These are phyloP conservation scores for Boleophthalmus pectinirostris DNA, from an alignment of 2,113 vertebrate species.

Conservation along the genomic window DNA sequence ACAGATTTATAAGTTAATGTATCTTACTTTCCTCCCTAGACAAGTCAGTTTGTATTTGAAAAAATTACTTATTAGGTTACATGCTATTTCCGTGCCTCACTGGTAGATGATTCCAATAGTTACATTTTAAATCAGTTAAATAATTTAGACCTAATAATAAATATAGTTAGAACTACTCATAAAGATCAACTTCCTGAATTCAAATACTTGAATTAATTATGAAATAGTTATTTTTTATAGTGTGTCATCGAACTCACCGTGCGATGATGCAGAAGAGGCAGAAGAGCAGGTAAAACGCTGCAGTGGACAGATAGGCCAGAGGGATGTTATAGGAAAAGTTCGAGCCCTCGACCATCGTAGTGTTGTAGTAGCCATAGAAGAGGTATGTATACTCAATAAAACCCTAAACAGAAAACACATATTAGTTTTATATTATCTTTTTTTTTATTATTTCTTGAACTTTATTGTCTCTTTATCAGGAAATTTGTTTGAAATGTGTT, in stretches of 20 bases:
- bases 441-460: not conserved
- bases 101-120: too few species aligned
- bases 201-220: not conserved
- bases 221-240: not conserved
- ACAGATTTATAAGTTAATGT: not conserved
- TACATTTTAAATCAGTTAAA: too few species aligned
- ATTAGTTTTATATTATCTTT: not conserved
- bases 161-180: not conserved
- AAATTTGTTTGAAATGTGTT: too few species aligned
- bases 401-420: constrained; percentile 70
- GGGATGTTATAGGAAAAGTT: constrained; percentile 80
- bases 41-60: not conserved
- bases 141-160: too few species aligned
- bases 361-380: constrained; percentile 89
- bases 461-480: not conserved
- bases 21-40: not conserved
- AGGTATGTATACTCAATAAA: constrained; percentile 86
- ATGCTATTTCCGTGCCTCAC: too few species aligned
- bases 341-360: constrained; percentile 42
- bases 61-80: not conserved
- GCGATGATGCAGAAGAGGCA: constrained; percentile 80
- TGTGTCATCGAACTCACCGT: constrained; percentile 70
- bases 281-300: constrained; percentile 76
- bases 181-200: too few species aligned
- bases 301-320: constrained; percentile 81